These are phyloP conservation scores for Halocynthia aurantium DNA, from an alignment of 23 tunicate genomes.

Conservation along the genomic window DNA sequence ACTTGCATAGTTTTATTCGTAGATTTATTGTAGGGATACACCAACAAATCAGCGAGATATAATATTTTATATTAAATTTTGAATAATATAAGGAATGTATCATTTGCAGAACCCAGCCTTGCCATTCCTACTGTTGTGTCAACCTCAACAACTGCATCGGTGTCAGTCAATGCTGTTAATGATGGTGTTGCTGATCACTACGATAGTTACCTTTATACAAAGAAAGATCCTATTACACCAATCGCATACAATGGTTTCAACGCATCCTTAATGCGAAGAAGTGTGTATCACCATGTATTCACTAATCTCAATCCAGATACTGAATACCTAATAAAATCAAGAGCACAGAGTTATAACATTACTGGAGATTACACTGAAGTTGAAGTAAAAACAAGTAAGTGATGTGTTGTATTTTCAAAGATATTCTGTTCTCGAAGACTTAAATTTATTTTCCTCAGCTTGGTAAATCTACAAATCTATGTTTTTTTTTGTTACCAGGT, in stretches of 20 bases:
- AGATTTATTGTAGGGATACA: too few relatives aligned
- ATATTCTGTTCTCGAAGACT: too few relatives aligned
- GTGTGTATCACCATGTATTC: conserved; percentile 14
- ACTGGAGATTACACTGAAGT: conserved; percentile 9
- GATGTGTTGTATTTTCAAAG: background rate
- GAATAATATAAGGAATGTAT: too few relatives aligned
- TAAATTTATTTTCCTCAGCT: background rate
- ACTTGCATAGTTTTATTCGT: too few relatives aligned
- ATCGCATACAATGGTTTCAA: background rate
- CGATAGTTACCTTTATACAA: background rate
- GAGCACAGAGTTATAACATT: conserved; percentile 18
- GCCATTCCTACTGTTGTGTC: conserved; percentile 19
- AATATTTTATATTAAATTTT: too few relatives aligned
- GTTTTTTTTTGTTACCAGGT: conserved; percentile 8
- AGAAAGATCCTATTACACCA: background rate
- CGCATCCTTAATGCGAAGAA: background rate
- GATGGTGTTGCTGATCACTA: conserved; percentile 42
- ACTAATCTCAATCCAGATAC: conserved; percentile 32
- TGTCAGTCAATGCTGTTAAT: conserved; percentile 26
- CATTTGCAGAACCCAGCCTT: conserved; percentile 32
- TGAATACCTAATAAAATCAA: conserved; percentile 15
- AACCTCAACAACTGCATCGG: conserved; percentile 25
- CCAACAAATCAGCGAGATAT: too few relatives aligned
- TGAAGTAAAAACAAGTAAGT: conserved; percentile 25
- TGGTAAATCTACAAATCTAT: background rate